Conservation (phyloP, 1,140 invertebrate genomes). For the Bombus balteatus region DNA sequence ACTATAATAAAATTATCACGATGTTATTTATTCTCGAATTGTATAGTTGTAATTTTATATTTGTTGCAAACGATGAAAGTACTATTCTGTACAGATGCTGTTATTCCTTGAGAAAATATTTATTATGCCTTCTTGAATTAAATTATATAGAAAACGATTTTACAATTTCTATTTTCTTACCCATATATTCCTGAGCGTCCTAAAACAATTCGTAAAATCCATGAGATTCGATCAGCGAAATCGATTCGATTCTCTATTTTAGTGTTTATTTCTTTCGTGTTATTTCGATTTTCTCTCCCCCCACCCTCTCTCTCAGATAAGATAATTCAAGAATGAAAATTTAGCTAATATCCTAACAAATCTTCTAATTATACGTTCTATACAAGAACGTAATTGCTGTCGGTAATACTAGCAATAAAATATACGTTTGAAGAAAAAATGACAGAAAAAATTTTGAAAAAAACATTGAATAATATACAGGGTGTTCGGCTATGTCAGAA, state of each 20-base stretch:
- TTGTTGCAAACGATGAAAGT: slow-evolving; percentile 1
- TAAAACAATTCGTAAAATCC: background rate
- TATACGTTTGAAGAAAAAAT: too few species aligned
- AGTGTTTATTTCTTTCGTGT: background rate
- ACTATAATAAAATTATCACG: slow-evolving; percentile 15
- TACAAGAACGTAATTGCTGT: too few species aligned
- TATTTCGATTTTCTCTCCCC: too few species aligned
- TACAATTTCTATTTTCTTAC: background rate
- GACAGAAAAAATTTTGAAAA: too few species aligned
- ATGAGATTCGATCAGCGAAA: background rate
- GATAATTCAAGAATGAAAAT: too few species aligned
- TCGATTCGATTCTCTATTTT: background rate
- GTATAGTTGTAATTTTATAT: slow-evolving; percentile 52
- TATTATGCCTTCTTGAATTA: slow-evolving; percentile 54
- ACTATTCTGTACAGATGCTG: slow-evolving; percentile 30
- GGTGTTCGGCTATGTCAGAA: too few species aligned
- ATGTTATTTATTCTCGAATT: slow-evolving; percentile 62
- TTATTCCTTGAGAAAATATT: slow-evolving; percentile 52
- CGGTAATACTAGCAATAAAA: too few species aligned
- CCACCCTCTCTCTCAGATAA: too few species aligned
- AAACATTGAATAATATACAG: too few species aligned
- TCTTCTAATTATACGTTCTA: too few species aligned
- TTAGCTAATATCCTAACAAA: too few species aligned
- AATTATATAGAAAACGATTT: slow-evolving; percentile 30
- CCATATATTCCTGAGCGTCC: background rate